Evolutionary conservation across 53 echinoderm and acorn worm species (phyloP).

Genomic region (Astropecten irregularis): DNA sequence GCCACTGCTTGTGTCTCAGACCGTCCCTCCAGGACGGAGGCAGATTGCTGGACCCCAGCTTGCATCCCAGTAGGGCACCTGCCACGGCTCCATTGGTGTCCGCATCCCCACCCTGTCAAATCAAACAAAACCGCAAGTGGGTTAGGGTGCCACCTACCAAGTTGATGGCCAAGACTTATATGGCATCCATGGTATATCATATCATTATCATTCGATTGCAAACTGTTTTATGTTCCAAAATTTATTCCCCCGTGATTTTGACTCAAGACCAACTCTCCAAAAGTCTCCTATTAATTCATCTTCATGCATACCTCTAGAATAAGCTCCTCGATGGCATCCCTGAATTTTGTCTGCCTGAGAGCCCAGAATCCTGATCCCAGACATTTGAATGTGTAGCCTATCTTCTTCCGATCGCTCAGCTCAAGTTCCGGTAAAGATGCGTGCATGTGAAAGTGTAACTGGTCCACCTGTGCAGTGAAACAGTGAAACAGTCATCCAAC

Average conservation of each 20-base stretch:
- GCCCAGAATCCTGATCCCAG: constrained; percentile 75
- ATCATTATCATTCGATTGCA: too few relatives aligned
- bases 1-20: constrained; percentile 64
- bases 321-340: constrained; percentile 54
- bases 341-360: constrained; percentile 58
- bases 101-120: constrained; percentile 64
- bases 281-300: too few relatives aligned
- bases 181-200: too few relatives aligned
- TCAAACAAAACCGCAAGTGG: not conserved
- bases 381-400: constrained; percentile 72
- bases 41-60: constrained; percentile 44
- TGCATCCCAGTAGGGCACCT: constrained; percentile 66
- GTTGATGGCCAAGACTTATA: not conserved
- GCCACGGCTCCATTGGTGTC: constrained; percentile 75
- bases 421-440: constrained; percentile 32
- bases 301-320: constrained; percentile 68
- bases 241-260: too few relatives aligned
- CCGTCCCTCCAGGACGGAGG: constrained; percentile 58
- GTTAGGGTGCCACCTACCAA: not conserved
- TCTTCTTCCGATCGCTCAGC: constrained; percentile 36
- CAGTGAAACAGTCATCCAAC: not conserved
- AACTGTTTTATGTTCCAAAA: too few relatives aligned
- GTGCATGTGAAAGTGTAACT: constrained; percentile 52
- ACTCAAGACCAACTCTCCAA: too few relatives aligned
- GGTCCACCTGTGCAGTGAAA: not conserved